These are phyloP conservation scores for Gymnocephalus cernua DNA, from an alignment of 2,113 vertebrate species.

Conservation along the genomic window DNA sequence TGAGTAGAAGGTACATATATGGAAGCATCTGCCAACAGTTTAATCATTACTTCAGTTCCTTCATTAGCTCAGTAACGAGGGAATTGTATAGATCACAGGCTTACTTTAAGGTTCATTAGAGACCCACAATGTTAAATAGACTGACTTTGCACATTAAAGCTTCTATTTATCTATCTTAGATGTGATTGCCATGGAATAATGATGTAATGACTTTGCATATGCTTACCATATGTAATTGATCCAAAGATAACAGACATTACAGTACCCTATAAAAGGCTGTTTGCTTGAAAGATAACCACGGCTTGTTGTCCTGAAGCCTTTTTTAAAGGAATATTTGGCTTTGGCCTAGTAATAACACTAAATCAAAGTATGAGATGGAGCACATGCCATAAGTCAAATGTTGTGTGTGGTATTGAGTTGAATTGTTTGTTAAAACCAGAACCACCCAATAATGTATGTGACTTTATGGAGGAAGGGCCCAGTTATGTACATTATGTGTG, in stretches of 20 bases:
- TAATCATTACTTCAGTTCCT: conserved; percentile 37
- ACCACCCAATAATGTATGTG: conserved; percentile 7
- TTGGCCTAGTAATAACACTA: not conserved
- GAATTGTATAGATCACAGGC: conserved; percentile 37
- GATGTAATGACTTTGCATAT: conserved; percentile 58
- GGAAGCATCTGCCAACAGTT: conserved; percentile 66
- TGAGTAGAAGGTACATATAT: conserved; percentile 4
- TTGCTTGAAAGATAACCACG: not conserved
- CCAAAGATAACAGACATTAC: conserved; percentile 24
- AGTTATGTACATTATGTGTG: conserved; percentile 1
- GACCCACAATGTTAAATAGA: conserved; percentile 52
- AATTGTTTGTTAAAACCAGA: not conserved
- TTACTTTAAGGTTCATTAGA: conserved; percentile 65
- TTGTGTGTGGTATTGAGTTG: conserved; percentile 2
- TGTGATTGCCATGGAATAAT: conserved; percentile 53
- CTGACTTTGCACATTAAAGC: conserved; percentile 10
- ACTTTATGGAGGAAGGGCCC: conserved; percentile 14
- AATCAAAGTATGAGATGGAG: conserved; percentile 3
- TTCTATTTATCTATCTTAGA: conserved; percentile 42
- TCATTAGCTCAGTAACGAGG: conserved; percentile 50
- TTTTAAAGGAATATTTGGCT: conserved; percentile 8
- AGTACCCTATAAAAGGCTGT: not conserved
- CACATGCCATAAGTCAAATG: not conserved
- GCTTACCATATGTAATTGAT: conserved; percentile 56
- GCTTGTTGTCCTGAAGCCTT: conserved; percentile 7